Evolutionary conservation across 1,140 invertebrate genomes (phyloP), one percentile per base, ranked within the genome.

Genomic region (Trachymyrmex septentrionalis): DNA sequence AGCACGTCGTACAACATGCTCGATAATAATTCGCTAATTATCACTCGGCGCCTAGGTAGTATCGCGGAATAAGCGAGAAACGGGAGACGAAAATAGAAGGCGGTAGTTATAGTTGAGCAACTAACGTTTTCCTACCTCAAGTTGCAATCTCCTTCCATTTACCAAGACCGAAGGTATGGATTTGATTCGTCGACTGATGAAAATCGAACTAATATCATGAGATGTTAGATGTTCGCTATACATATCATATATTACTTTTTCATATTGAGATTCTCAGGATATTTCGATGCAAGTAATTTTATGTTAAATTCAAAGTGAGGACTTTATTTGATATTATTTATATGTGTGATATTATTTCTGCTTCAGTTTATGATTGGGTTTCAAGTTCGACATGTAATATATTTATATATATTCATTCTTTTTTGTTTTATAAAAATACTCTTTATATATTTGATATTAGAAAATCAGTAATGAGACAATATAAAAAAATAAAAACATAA

Each of bases 11-110:
- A 48, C 34, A 59, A 59, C 66, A 73, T 59, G 63, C 66, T 48
- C 44, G 67, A 61, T 89, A 89, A 89, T 89, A 88, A 89, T 89
- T 80, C 64, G 73, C 73, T 75, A 88, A 88, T 89, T 89, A 88
- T 55, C 61, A 27, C 78, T 10, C 72, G 38, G 38, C 61, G 34
- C n/a, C 50, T 34, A 21, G 57, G 9, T 55, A 5, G 85, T 30
- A 63, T 53, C 50, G 71, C 63, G 16, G 24, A 12, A 24, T 57
- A 3, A 55, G 38, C n/a, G 34, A 57, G 66, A 48, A 61, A 59
- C 34, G 19, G 80, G 34, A 38, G 78, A 19, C 12, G 50, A 82
- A 57, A 72, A 34, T 72, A 53, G 21, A 44, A 50, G n/a, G 27
- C 61, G n/a, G 14, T 9, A 86, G 88, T 88, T 86, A 75, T 38